Percentiles rank a stretch among this genome's conserved stretches.
These are phyloP conservation scores for Atherix ibis DNA, from an alignment of 2,888 invertebrate species.

Conservation along the genomic window DNA sequence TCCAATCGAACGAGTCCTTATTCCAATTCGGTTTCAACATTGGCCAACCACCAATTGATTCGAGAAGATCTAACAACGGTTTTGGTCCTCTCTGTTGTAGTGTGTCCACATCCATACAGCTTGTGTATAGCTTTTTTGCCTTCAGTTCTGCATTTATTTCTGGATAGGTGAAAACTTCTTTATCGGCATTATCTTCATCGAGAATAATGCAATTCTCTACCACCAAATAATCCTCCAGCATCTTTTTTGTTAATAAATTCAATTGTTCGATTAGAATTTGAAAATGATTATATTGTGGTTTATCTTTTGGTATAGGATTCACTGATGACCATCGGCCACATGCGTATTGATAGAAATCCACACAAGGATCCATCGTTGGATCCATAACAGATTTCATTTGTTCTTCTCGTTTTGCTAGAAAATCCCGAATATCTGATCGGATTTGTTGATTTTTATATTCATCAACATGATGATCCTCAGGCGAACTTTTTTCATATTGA, in stretches of 20 bases:
- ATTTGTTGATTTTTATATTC: too few relatives aligned
- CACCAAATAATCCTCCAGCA: too few relatives aligned
- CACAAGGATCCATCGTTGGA: background rate
- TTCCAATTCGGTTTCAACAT: background rate
- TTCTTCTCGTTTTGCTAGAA: background rate
- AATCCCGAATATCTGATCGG: too few relatives aligned
- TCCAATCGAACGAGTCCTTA: background rate
- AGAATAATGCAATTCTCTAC: too few relatives aligned
- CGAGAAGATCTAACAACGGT: background rate
- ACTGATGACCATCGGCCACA: background rate
- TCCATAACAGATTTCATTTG: background rate
- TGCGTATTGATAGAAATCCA: background rate
- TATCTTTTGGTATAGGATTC: background rate
- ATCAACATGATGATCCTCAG: too few relatives aligned
- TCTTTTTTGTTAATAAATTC: background rate
- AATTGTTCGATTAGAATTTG: background rate
- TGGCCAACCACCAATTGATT: background rate
- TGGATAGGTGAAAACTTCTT: background rate
- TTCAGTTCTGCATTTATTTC: background rate
- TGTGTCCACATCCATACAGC: background rate
- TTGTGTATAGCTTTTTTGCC: background rate
- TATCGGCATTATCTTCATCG: background rate
- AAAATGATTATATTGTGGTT: background rate
- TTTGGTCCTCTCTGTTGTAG: background rate
- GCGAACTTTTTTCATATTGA: too few relatives aligned